Conservation (phyloP, 2,113 vertebrate species). For the Leuciscus idus region DNA sequence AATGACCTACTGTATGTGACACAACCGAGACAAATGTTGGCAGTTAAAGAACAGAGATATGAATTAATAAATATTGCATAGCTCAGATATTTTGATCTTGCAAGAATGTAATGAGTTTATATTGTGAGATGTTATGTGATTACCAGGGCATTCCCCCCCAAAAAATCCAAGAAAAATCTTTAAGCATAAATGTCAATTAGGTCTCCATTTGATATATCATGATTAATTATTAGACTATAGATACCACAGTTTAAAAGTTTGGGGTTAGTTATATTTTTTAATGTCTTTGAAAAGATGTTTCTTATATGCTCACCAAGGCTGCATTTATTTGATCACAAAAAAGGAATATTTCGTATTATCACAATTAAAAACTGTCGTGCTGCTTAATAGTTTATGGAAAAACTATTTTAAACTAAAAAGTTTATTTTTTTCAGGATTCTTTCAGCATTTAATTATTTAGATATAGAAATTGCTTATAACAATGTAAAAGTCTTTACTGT, state of each 20-base stretch:
- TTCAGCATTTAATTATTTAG: not conserved
- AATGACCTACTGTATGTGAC: accelerated
- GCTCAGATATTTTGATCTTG: not conserved
- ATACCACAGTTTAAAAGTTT: not conserved
- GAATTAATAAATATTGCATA: not conserved
- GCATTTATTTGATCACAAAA: not conserved
- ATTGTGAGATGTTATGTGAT: not conserved
- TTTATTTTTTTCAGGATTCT: not conserved
- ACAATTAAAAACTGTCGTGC: not conserved
- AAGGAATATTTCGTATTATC: not conserved
- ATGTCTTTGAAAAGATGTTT: not conserved
- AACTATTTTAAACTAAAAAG: too few relatives aligned
- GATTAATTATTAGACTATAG: not conserved
- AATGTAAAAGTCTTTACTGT: not conserved
- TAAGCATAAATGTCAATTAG: not conserved
- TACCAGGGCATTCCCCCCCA: not conserved
- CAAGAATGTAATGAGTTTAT: not conserved
- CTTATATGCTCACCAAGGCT: not conserved
- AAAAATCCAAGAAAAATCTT: not conserved
- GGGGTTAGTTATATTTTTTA: not conserved
- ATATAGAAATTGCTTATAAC: too few relatives aligned
- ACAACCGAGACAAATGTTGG: not conserved
- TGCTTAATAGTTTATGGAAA: not conserved
- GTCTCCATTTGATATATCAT: not conserved
- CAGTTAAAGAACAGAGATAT: not conserved